phyloP scores from a whole-genome alignment of 1,140 invertebrate species.

The Mycetomoellerius zeteki region DNA sequence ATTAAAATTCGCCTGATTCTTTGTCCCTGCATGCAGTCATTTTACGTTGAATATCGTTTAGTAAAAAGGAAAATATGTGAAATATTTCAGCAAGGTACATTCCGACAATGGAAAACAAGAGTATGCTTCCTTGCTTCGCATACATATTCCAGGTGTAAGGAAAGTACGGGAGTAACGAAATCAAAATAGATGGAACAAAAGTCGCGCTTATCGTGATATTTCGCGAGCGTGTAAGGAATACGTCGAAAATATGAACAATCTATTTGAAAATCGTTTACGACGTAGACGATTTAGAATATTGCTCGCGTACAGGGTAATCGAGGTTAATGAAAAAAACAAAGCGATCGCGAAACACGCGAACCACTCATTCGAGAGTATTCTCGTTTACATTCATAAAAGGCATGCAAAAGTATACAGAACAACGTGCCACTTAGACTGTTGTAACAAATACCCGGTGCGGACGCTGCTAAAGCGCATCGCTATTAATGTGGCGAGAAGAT shows the following conservation, averaged over 20 bases:
- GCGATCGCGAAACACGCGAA: constrained; percentile 55
- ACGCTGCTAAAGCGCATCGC: not conserved
- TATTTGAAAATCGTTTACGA: constrained; percentile 57
- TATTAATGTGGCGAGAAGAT: not conserved
- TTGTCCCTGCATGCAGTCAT: not conserved
- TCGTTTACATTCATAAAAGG: constrained; percentile 53
- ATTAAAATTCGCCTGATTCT: not conserved
- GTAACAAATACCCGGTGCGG: constrained; percentile 14
- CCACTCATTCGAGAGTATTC: constrained; percentile 54
- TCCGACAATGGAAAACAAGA: not conserved
- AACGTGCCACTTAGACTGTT: constrained; percentile 39
- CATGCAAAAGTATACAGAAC: constrained; percentile 7
- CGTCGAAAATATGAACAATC: constrained; percentile 51
- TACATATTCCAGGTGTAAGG: constrained; percentile 9
- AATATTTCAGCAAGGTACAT: not conserved
- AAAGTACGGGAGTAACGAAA: not conserved
- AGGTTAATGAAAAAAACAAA: constrained; percentile 64
- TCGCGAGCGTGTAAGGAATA: constrained; percentile 14
- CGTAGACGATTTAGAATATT: constrained; percentile 48
- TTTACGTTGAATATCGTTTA: not conserved
- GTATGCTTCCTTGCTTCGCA: not conserved
- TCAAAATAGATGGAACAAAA: constrained; percentile 40
- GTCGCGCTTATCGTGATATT: constrained; percentile 48
- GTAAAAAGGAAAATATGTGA: not conserved
- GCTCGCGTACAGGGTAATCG: constrained; percentile 46